A percentile compares a stretch with the other conserved stretches of the same genome.
These are phyloP conservation scores for Sarotherodon lohbergeri DNA, from an alignment of 2,113 vertebrate genomes.

Conservation along the genomic window DNA sequence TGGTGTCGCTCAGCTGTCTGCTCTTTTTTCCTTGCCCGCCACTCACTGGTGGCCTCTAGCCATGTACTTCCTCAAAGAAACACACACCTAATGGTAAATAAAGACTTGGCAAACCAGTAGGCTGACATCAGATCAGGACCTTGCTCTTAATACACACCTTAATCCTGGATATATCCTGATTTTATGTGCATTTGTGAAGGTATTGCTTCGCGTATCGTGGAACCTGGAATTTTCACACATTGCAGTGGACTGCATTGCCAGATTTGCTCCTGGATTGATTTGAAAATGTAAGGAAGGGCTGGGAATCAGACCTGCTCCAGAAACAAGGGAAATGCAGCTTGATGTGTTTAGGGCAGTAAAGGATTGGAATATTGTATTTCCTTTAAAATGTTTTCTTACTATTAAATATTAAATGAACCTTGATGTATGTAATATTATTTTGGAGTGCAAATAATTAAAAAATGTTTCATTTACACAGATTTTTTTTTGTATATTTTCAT, in stretches of 20 bases:
- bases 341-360: neutral
- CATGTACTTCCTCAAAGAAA: neutral
- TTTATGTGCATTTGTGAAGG: neutral
- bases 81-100: constrained; percentile 28
- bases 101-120: neutral
- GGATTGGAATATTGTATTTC: neutral
- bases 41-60: constrained; percentile 27
- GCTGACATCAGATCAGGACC: neutral
- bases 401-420: neutral
- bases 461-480: neutral
- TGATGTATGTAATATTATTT: neutral
- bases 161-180: neutral
- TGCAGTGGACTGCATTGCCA: neutral
- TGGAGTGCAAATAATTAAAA: neutral
- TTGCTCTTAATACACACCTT: neutral
- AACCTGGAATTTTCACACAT: neutral
- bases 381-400: neutral
- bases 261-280: neutral
- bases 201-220: neutral
- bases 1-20: constrained; percentile 26
- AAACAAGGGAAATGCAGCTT: neutral
- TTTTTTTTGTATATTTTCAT: neutral
- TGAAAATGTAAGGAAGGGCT: neutral
- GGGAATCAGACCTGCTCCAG: neutral
- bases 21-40: constrained; percentile 21